These are phyloP conservation scores for Glomeris marginata DNA, from an alignment of 2,888 invertebrate genomes.

Conservation along the genomic window DNA sequence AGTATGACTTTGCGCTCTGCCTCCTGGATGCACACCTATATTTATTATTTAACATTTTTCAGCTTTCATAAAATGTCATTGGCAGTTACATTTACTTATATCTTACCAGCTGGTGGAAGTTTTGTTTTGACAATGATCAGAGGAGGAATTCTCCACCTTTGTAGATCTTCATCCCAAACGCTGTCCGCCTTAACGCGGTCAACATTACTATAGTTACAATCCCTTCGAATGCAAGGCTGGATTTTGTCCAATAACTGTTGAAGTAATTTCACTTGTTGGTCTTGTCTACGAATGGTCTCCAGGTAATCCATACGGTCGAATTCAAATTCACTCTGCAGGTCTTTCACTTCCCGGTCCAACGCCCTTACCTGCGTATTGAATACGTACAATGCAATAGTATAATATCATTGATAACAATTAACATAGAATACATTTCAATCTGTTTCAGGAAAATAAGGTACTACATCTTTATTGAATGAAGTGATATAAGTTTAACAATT, in stretches of 20 bases:
- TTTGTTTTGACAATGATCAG: slow-evolving; percentile 45
- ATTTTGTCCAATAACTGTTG: slow-evolving; percentile 49
- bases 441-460: too few species aligned
- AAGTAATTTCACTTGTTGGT: slow-evolving; percentile 49
- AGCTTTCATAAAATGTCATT: background rate
- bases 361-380: slow-evolving; percentile 38
- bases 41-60: background rate
- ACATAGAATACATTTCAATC: too few species aligned
- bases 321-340: slow-evolving; percentile 67
- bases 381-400: too few species aligned
- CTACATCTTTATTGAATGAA: too few species aligned
- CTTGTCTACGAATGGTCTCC: slow-evolving; percentile 60
- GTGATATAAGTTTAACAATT: too few species aligned
- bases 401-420: too few species aligned
- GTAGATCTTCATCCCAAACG: slow-evolving; percentile 57
- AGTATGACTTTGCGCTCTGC: slow-evolving; percentile 11
- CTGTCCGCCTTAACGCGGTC: slow-evolving; percentile 51
- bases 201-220: slow-evolving; percentile 58
- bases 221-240: slow-evolving; percentile 49
- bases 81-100: background rate
- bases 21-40: slow-evolving; percentile 19
- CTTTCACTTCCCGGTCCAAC: slow-evolving; percentile 54
- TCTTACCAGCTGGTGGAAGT: slow-evolving; percentile 47
- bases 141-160: slow-evolving; percentile 55
- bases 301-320: slow-evolving; percentile 64